Percentiles rank a stretch among this genome's conserved stretches.
These are phyloP conservation scores for Pyrrhosoma nymphula DNA, from an alignment of 2,888 invertebrate genomes.

Conservation along the genomic window DNA sequence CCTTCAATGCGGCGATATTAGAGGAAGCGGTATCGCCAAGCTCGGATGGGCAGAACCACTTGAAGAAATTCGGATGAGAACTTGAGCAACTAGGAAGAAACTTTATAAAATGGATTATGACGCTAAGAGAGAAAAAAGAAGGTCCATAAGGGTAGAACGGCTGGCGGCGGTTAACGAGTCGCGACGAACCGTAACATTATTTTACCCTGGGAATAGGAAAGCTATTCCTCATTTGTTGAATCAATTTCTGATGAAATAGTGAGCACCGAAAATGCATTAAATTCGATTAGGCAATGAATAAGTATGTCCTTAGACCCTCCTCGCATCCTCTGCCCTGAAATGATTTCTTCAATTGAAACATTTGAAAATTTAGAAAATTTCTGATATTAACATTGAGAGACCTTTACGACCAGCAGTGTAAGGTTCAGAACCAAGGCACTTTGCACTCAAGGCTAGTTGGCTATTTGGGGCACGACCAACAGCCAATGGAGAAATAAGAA, in stretches of 20 bases:
- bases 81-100: not conserved
- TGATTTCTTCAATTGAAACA: too few species aligned
- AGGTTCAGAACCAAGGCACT: too few species aligned
- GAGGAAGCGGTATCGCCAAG: slow-evolving; percentile 16
- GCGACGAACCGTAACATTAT: slow-evolving; percentile 16
- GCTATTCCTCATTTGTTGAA: not conserved
- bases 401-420: too few species aligned
- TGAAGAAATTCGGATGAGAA: slow-evolving; percentile 16
- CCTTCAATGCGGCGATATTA: slow-evolving; percentile 16
- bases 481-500: too few species aligned
- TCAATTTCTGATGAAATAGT: not conserved
- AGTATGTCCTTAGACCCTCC: not conserved
- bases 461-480: too few species aligned
- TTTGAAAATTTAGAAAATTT: too few species aligned
- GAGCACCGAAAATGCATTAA: not conserved
- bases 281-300: not conserved
- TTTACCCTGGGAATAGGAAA: not conserved
- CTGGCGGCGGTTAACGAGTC: not conserved
- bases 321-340: too few species aligned
- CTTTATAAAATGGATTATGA: slow-evolving; percentile 4
- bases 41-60: slow-evolving; percentile 22
- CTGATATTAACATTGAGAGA: too few species aligned
- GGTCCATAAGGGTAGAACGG: not conserved
- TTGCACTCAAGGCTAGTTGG: too few species aligned
- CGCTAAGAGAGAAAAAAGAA: not conserved